Conservation (phyloP, 2,113 vertebrate genomes). For the Tiliqua scincoides region DNA sequence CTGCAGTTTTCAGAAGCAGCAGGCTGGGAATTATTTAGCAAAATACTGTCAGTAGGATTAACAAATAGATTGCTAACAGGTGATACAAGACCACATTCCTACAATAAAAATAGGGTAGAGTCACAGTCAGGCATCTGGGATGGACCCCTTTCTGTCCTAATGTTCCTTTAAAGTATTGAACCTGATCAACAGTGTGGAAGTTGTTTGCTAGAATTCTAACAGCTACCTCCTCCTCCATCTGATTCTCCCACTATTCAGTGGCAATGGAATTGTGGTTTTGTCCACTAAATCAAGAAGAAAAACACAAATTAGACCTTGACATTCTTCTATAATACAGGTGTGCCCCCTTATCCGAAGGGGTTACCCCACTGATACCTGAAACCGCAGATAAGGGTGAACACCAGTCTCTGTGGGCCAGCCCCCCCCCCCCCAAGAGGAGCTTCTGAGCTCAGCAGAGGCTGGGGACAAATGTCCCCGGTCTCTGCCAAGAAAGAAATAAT, state of each 20-base stretch:
- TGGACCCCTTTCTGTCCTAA: too few species aligned
- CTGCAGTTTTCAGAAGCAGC: slow-evolving; percentile 3
- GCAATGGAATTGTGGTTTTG: not conserved
- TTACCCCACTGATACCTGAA: too few species aligned
- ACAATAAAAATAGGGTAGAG: not conserved
- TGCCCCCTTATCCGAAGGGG: too few species aligned
- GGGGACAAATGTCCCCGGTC: too few species aligned
- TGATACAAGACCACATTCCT: not conserved
- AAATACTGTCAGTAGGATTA: not conserved
- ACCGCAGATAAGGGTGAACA: too few species aligned
- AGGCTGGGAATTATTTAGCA: not conserved
- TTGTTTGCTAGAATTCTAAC: not conserved
- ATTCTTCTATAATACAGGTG: not conserved
- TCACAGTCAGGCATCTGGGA: not conserved
- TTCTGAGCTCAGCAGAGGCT: too few species aligned
- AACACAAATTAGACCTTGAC: too few species aligned
- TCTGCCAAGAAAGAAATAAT: too few species aligned
- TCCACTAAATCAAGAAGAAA: not conserved
- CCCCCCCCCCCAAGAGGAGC: too few species aligned
- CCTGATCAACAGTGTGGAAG: too few species aligned
- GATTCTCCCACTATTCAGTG: not conserved
- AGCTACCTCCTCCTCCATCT: not conserved
- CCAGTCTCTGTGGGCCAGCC: too few species aligned
- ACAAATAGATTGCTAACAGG: too few species aligned
- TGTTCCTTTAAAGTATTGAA: not conserved